These are phyloP conservation scores for Silurus lanzhouensis DNA, from an alignment of 2,797 vertebrate genomes.

Conservation along the genomic window DNA sequence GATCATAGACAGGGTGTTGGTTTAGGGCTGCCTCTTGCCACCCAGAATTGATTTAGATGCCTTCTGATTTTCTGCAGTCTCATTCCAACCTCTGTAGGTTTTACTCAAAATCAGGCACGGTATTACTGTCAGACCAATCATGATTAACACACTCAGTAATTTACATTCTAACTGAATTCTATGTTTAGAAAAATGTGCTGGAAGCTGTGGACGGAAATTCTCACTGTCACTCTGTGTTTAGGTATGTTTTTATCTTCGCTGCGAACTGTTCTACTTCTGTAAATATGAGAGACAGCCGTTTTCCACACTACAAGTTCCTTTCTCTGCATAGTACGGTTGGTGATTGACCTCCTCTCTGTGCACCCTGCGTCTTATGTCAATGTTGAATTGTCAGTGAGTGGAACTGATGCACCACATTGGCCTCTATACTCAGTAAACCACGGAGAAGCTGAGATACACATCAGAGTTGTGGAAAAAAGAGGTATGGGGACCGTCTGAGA, in stretches of 20 bases:
- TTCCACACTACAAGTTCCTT: constrained; percentile 31
- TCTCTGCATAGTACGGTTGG: no score
- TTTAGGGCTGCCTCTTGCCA: not conserved
- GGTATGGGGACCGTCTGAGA: constrained; percentile 53
- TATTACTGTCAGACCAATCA: constrained; percentile 54
- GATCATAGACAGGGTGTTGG: not conserved
- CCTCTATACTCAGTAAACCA: not conserved
- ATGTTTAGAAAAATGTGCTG: constrained; percentile 44
- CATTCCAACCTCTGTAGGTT: constrained; percentile 24
- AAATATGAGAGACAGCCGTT: constrained; percentile 18
- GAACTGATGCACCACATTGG: not conserved
- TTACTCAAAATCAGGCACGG: constrained; percentile 38
- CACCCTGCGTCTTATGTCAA: not conserved
- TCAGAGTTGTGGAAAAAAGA: constrained; percentile 50
- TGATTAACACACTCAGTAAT: constrained; percentile 50
- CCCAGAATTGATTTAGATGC: not conserved
- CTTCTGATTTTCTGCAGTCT: not conserved
- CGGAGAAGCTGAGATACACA: not conserved
- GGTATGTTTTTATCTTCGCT: constrained; percentile 14
- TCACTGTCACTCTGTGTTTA: constrained; percentile 43
- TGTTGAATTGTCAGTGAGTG: not conserved
- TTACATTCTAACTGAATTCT: constrained; percentile 32
- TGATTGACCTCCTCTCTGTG: constrained; percentile 48
- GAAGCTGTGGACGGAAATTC: constrained; percentile 52
- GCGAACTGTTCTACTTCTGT: constrained; percentile 27